Percentiles rank a stretch among this genome's conserved stretches.
phyloP scores from a whole-genome alignment of 2,888 invertebrate species.

The Eupeodes luniger region DNA sequence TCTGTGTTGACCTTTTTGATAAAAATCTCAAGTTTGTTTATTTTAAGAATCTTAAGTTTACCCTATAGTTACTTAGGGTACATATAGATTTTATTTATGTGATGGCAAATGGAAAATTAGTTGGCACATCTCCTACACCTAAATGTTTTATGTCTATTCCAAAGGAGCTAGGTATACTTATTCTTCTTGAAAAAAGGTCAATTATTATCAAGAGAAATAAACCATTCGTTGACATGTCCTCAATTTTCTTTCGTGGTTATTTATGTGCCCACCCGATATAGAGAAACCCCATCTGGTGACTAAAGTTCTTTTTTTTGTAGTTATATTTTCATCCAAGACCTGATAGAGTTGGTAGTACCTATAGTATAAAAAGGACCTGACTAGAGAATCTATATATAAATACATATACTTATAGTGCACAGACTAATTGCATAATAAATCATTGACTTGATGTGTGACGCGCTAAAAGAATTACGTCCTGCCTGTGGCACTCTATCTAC shows the following conservation, averaged over 20 bases:
- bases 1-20: neutral
- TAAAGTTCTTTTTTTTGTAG: constrained; percentile 3
- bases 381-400: neutral
- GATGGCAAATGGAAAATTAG: neutral
- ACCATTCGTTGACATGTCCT: constrained; percentile 75
- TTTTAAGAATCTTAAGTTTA: neutral
- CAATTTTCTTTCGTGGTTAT: constrained; percentile 64
- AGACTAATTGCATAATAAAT: constrained; percentile 75
- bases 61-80: too few relatives aligned
- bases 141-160: neutral
- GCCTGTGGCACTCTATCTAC: neutral
- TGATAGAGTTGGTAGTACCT: neutral
- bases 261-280: constrained; percentile 32
- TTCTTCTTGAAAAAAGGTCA: constrained; percentile 57
- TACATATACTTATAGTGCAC: neutral
- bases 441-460: constrained; percentile 66
- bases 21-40: neutral
- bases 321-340: constrained; percentile 44
- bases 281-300: constrained; percentile 10
- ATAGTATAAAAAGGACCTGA: constrained; percentile 20
- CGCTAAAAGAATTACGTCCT: constrained; percentile 56
- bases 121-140: neutral
- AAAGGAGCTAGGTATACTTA: neutral
- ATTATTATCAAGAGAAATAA: constrained; percentile 73
- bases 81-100: neutral